A percentile compares a stretch with the other conserved stretches of the same genome.
phyloP scores from a whole-genome alignment of 2,888 invertebrate species.

The Drosophila mayaguana region DNA sequence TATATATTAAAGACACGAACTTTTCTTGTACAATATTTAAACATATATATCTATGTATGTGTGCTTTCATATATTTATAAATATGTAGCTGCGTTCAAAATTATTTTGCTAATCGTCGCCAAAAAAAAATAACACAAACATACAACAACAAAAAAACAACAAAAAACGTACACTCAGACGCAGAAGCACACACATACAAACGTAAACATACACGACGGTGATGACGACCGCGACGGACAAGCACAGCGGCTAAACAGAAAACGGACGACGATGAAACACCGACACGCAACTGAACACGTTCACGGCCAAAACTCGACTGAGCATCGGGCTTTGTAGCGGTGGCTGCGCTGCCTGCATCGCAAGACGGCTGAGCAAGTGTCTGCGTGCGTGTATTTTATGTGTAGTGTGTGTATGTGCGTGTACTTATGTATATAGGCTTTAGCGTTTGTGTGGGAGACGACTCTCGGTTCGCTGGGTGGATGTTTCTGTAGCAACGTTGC shows the following conservation, averaged over 20 bases:
- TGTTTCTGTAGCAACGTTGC: slow-evolving; percentile 52
- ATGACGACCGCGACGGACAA: slow-evolving; percentile 34
- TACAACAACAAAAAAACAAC: slow-evolving; percentile 41
- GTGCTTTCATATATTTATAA: slow-evolving; percentile 22
- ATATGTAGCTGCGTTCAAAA: slow-evolving; percentile 49
- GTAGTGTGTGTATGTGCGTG: slow-evolving; percentile 13
- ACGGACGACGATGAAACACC: slow-evolving; percentile 41
- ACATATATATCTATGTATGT: slow-evolving; percentile 24
- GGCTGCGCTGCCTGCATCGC: slow-evolving; percentile 43
- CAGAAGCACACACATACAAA: slow-evolving; percentile 64
- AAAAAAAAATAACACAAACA: slow-evolving; percentile 46
- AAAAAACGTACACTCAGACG: slow-evolving; percentile 61
- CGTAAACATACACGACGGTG: slow-evolving; percentile 44
- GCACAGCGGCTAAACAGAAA: slow-evolving; percentile 32
- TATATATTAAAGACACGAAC: slow-evolving; percentile 44
- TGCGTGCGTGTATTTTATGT: neutral
- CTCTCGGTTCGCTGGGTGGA: slow-evolving; percentile 51
- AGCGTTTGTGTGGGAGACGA: slow-evolving; percentile 44
- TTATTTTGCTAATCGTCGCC: slow-evolving; percentile 58
- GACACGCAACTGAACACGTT: slow-evolving; percentile 60
- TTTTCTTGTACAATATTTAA: slow-evolving; percentile 49
- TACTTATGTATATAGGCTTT: slow-evolving; percentile 5
- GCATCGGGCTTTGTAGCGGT: slow-evolving; percentile 48
- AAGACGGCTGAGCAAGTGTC: slow-evolving; percentile 33
- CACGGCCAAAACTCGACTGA: slow-evolving; percentile 70